Conservation (phyloP, 2,888 invertebrate genomes). For the Coelogynopora nodosa region DNA sequence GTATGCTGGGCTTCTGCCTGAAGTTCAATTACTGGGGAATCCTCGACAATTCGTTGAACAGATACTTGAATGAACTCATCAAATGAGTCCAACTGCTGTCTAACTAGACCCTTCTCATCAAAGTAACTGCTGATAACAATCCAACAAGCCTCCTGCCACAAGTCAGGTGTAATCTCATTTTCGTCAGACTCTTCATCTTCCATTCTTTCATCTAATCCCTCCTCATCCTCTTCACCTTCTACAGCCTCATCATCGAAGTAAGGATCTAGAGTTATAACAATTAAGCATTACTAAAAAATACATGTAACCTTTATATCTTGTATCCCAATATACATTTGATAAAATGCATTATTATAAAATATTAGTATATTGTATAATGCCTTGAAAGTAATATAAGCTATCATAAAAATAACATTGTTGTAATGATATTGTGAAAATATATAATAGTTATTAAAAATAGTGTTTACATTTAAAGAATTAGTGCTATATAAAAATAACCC, state of each 20-base stretch:
- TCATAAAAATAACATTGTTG: no score
- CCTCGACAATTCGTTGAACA: conserved; percentile 96
- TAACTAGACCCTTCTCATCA: conserved; percentile 96
- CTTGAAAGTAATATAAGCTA: no score
- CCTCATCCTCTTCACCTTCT: background rate
- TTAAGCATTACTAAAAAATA: no score
- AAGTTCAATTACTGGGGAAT: conserved; percentile 93
- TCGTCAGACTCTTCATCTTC: conserved; percentile 51
- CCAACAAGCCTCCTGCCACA: conserved; percentile 99
- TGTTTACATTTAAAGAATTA: no score
- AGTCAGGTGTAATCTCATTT: conserved; percentile 91
- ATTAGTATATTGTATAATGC: no score
- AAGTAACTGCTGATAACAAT: conserved; percentile 99
- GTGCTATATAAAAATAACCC: no score
- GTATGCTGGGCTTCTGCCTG: conserved; percentile 82
- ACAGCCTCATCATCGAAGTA: background rate
- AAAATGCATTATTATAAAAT: no score
- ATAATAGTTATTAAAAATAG: no score
- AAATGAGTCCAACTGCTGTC: conserved; percentile 97
- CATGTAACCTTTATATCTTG: no score
- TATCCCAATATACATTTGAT: no score
- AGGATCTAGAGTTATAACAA: background rate
- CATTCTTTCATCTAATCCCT: no score
- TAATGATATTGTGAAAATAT: no score
- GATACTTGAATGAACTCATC: conserved; percentile 99